Evolutionary conservation across 2,797 vertebrate genomes (phyloP), one percentile per base, ranked within the genome.

Genomic region (Gallirallus australis): DNA sequence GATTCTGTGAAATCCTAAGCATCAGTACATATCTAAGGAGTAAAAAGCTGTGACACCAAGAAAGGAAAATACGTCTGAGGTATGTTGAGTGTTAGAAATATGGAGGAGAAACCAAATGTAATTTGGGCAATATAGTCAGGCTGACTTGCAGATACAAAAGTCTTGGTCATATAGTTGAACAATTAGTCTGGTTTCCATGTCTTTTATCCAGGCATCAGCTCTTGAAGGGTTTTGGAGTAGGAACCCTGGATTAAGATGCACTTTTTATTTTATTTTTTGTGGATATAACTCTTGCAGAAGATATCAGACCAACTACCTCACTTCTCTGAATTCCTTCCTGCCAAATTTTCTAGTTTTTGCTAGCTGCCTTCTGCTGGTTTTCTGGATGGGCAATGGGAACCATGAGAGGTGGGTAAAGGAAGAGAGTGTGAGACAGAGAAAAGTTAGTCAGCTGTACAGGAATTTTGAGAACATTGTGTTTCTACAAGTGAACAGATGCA

Each of bases 401-500:
- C 35, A 60, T 23, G n/a, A 23, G 24, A 82, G n/a, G 60, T 9
- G 1, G 3, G 3, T 7, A 83, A 86, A 63, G 28, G 25, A 68
- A 71, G 6, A 42, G 11, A 61, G 0, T 37, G 31, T 21, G 24
- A 70, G n/a, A 35, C 18, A 61, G 21, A 76, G 47, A 53, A 71
- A 83, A 82, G 21, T 59, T 61, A 37, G n/a, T n/a, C 63, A 76
- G 11, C 12, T 40, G 7, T 45, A 53, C 1, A 4, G 17, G 14
- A 76, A 37, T 86, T 90, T 50, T 89, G 73, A 64, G 52, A 85
- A 27, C 6, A 1, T 35, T 31, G 15, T 68, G 21, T 48, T 93
- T 78, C 87, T 83, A 50, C 25, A 61, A 68, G 25, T 35, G 79
- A 94, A 86, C 59, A 95, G 77, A 71, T 84, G 81, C 52, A 89